phyloP scores from a whole-genome alignment of 2,113 vertebrate genomes.

The Rhagologus leucostigma region DNA sequence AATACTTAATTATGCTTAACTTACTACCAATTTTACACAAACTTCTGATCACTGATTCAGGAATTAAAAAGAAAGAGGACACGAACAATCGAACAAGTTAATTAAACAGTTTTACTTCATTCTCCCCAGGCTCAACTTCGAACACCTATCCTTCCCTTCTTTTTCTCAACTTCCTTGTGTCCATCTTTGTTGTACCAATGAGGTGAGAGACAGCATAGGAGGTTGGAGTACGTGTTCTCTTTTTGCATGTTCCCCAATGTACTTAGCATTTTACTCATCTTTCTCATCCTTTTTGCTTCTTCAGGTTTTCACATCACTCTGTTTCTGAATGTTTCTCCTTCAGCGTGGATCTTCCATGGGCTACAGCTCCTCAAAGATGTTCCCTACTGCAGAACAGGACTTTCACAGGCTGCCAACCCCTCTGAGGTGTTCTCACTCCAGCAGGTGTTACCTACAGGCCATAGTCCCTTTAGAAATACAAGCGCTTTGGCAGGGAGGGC shows the following conservation, averaged over 20 bases:
- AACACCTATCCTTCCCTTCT: background rate
- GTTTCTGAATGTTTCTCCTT: background rate
- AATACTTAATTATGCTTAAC: background rate
- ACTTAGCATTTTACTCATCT: background rate
- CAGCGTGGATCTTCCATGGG: accelerated
- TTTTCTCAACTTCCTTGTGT: background rate
- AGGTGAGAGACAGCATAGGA: background rate
- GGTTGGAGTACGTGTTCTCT: background rate
- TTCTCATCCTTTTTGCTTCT: background rate
- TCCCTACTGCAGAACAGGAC: background rate
- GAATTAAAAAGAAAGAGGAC: background rate
- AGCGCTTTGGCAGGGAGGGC: background rate
- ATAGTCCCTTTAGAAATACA: background rate
- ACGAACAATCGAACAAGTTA: background rate
- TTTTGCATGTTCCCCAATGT: background rate
- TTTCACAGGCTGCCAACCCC: background rate
- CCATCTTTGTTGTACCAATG: background rate
- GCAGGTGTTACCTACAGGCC: background rate
- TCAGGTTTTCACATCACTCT: background rate
- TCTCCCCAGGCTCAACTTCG: background rate
- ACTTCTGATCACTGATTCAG: background rate
- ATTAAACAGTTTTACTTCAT: background rate
- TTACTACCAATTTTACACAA: background rate
- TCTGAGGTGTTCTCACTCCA: background rate
- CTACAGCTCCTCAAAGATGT: background rate